phyloP scores from a whole-genome alignment of 1,140 invertebrate species.

The Antheraea mylitta region DNA sequence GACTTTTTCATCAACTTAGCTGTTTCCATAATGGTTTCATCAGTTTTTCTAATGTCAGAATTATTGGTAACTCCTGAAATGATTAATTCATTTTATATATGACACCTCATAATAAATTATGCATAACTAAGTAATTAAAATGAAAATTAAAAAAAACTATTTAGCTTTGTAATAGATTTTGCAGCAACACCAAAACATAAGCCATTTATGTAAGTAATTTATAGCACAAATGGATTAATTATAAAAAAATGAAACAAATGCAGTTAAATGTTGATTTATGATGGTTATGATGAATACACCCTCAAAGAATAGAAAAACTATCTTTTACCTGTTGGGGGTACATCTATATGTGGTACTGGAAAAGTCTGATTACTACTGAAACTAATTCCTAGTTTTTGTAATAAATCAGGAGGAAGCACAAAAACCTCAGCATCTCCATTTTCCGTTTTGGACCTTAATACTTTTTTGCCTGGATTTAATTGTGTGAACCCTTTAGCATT shows the following conservation, averaged over 20 bases:
- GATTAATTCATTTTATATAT: background rate
- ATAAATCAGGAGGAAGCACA: conserved; percentile 66
- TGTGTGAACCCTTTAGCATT: conserved; percentile 20
- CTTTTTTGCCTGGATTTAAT: conserved; percentile 28
- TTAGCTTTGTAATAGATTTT: background rate
- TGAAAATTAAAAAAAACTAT: background rate
- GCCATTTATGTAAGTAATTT: background rate
- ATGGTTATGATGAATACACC: no score
- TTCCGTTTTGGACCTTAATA: conserved; percentile 25
- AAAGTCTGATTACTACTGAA: conserved; percentile 39
- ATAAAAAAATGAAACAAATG: background rate
- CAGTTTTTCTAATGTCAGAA: conserved; percentile 4
- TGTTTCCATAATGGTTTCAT: conserved; percentile 59
- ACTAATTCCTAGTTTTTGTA: conserved; percentile 69
- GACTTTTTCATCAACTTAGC: conserved; percentile 65
- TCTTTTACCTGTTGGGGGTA: background rate
- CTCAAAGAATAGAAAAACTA: background rate
- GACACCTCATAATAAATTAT: no score
- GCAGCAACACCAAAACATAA: background rate
- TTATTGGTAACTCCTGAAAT: conserved; percentile 1
- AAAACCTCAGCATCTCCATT: conserved; percentile 50
- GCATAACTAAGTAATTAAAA: background rate
- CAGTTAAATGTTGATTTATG: background rate
- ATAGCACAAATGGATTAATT: no score
- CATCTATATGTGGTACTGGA: background rate